Evolutionary conservation across 2,888 invertebrate genomes (phyloP), one percentile per base, ranked within the genome.

Genomic region (Candidula unifasciata): DNA sequence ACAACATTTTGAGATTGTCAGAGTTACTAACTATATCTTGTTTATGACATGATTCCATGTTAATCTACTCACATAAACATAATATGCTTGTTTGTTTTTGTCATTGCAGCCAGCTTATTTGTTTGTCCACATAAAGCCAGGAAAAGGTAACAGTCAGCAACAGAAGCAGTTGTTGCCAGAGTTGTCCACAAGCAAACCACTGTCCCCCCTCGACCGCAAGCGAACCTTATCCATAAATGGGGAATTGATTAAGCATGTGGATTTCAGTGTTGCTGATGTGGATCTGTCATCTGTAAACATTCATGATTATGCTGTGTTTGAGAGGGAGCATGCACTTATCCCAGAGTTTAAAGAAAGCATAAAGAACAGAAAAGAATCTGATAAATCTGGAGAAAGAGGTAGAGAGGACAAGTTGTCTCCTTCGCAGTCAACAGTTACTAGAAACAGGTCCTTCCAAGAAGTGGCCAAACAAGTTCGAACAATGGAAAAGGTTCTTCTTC

Each of bases 291-390:
- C 89, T 35, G 86, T 93, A 68, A 92, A 93, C 87, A 93, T 93
- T 86, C 93, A 93, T 87, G 92, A 93, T 87, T 92, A 88, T 89
- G 91, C 93, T 76, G 87, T 87, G 18, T 93, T 93, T 89, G 93
- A 92, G 86, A 90, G 91, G 83, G 90, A 91, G 76, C 89, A 92
- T 27, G 85, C 89, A 35, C 87, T 92, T 6, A 88, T 89, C 52
- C 90, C 91, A 35, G 91, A 91, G 76, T 91, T 91, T 83, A 88
- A 89, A 73, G 82, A 80, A 37, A 90, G 90, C 84, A 89, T 91
- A 54, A 86, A 87, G 57, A 86, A 83, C 37, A 85, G 77, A 35
- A 69, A 80, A 27, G 27, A 27, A 18, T 44, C 18, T 24, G 76
- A 68, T n/a, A 60, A 54, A 21, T 52, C 21, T 30, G 27, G 64